These are phyloP conservation scores for Camponotus fellah DNA, from an alignment of 2,888 invertebrate species.

Conservation along the genomic window DNA sequence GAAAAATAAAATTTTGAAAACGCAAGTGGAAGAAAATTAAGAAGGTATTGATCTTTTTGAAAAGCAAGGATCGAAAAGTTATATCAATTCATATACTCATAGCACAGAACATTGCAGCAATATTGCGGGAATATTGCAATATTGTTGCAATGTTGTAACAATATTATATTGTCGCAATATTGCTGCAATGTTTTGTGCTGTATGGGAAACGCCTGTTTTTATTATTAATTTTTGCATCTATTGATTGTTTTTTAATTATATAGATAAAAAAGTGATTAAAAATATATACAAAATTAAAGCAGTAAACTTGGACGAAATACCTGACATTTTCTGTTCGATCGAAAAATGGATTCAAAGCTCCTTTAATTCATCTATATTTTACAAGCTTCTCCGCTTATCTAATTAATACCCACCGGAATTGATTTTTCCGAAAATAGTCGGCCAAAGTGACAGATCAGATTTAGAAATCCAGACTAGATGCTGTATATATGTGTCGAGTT, in stretches of 20 bases:
- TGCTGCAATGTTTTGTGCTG: too few relatives aligned
- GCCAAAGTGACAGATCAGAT: not conserved
- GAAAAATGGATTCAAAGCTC: not conserved
- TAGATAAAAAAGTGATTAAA: not conserved
- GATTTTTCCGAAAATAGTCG: slow-evolving; percentile 45
- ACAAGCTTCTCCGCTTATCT: not conserved
- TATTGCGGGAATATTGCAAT: too few relatives aligned
- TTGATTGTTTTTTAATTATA: not conserved
- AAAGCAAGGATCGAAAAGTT: not conserved
- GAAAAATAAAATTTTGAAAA: not conserved
- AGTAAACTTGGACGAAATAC: not conserved
- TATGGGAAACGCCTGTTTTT: not conserved
- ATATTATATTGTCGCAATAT: too few relatives aligned
- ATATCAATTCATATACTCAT: too few relatives aligned
- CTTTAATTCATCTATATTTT: not conserved
- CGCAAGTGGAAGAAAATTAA: not conserved
- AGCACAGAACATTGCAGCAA: too few relatives aligned
- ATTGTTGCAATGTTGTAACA: too few relatives aligned
- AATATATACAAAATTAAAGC: not conserved
- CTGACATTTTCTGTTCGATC: not conserved
- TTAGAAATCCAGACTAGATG: slow-evolving; percentile 11
- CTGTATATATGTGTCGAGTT: slow-evolving; percentile 7
- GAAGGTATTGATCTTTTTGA: not conserved
- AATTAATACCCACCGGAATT: slow-evolving; percentile 1
- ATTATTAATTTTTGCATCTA: not conserved